Base-by-base conservation (phyloP, 2,888 invertebrate genomes). In the Gastrophysa polygoni region DNA sequence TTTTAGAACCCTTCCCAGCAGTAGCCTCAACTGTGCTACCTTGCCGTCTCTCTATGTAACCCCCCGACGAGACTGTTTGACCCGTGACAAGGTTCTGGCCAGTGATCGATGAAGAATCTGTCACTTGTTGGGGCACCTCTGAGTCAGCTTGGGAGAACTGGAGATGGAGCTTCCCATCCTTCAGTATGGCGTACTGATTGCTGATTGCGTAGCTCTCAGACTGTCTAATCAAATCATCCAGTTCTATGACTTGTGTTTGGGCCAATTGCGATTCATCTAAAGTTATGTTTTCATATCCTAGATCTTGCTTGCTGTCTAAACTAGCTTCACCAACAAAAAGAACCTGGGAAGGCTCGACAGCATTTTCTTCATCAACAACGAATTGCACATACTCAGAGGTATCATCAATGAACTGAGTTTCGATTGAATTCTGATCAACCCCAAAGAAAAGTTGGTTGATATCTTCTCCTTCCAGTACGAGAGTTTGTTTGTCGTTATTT, bases 81-180 rank as follows among this genome's bases (percentile, higher is more conserved):
- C 77, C 77, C 2, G 77, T 76, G 29, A 74, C 59, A 8, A 74
- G 57, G 56, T 77, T 74, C 47, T 64, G 70, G 16, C 77, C 77
- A 54, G 71, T 70, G 4, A 69, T 5, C 1, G 34, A 38, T 38
- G 49, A 51, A 11, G 32, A 18, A 1, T 47, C 28, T 11, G 52
- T 29, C 1, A 47, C 21, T 32, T 43, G 14, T 50, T 62, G 20
- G n/a, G 14, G 56, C 20, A 29, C 47, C 38, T 14, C 54, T 56
- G 58, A 48, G 38, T 65, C 56, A 57, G 50, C 38, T 56, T 16
- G 7, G 21, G 11, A 48, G 5, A 51, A 43, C 28, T 71, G 64
- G n/a, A 70, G 57, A 57, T 71, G 66, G 6, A 70, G 50, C 46
- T 68, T 67, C 8, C 66, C 70, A 59, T 72, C 68, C 61, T 67